Base-by-base conservation (phyloP, 2,113 vertebrate species). In the Pelecanoides urinatrix region DNA sequence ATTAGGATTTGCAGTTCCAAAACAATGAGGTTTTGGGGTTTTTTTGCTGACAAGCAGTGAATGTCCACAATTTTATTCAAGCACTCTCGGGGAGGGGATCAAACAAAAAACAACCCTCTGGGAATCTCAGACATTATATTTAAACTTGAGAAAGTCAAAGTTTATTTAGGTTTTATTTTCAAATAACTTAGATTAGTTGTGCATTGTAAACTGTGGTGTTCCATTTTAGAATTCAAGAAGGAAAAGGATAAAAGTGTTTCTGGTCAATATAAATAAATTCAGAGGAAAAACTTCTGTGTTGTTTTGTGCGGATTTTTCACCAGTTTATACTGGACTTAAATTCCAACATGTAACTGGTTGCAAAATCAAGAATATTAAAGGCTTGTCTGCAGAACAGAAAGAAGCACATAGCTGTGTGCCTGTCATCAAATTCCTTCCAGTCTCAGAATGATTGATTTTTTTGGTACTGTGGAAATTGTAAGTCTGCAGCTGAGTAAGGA, bases 81-180 rank as follows among this genome's bases (percentile, higher is more conserved):
- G 36, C 34, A 29, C 9, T 23, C 52, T 71, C 49, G 62, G 63
- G 61, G 40, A 9, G 29, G 42, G 42, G 42, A 44, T 44, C 42
- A 44, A 44, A 44, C 42, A 44, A 61, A 25, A 20, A 5, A 13
- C 77, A 30, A 44, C 27, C 11, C 17, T 65, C 19, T 79, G 30
- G 36, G 36, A 90, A 49, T 62, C 22, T 78, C 44, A 72, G 38
- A 61, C n/a, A 18, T 75, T 63, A 10, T 40, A 50, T 74, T 77
- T 80, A 36, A 80, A 56, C 14, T 71, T 75, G 16, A 78, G 40
- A 67, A 88, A 27, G 26, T 63, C 6, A 17, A 16, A 40, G 36
- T 90, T 63, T 49, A 8, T 76, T 68, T 77, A 75, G 20, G 11
- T 55, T 94, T 72, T 75, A 30, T 91, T 96, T 91, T 84, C n/a